phyloP scores from a whole-genome alignment of 2,797 vertebrate genomes.

The Champsocephalus gunnari region DNA sequence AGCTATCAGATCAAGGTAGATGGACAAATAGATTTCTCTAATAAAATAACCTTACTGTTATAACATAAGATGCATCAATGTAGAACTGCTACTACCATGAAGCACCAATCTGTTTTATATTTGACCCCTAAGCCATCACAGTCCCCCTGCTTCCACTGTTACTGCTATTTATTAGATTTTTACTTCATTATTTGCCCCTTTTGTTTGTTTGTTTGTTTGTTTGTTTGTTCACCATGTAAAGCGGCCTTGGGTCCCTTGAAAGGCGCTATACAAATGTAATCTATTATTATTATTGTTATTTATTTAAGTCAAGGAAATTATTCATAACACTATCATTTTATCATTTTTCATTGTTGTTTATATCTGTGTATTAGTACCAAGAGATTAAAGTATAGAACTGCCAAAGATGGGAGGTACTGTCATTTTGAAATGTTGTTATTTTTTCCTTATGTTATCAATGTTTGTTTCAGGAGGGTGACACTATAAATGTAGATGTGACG shows the following conservation, averaged over 20 bases:
- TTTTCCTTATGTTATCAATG: background rate
- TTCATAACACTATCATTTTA: background rate
- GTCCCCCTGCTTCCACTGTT: too few relatives aligned
- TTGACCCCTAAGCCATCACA: background rate
- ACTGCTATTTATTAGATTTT: too few relatives aligned
- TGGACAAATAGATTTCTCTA: background rate
- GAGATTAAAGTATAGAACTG: too few relatives aligned
- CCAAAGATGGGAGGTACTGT: too few relatives aligned
- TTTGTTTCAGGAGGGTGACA: constrained; percentile 92
- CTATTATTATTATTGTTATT: too few relatives aligned
- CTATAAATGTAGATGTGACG: constrained; percentile 98
- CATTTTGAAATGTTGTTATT: background rate
- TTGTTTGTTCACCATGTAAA: too few relatives aligned
- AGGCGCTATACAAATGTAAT: too few relatives aligned
- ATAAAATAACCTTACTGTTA: background rate
- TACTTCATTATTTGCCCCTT: too few relatives aligned
- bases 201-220: too few relatives aligned
- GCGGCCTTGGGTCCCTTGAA: too few relatives aligned
- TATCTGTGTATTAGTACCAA: too few relatives aligned
- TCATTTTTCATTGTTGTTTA: background rate
- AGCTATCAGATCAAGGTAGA: constrained; percentile 98
- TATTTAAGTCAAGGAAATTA: background rate
- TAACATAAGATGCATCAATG: background rate
- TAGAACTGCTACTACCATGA: background rate
- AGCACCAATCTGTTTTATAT: background rate